Conservation (phyloP, 2,888 invertebrate species). For the Melanargia galathea region DNA sequence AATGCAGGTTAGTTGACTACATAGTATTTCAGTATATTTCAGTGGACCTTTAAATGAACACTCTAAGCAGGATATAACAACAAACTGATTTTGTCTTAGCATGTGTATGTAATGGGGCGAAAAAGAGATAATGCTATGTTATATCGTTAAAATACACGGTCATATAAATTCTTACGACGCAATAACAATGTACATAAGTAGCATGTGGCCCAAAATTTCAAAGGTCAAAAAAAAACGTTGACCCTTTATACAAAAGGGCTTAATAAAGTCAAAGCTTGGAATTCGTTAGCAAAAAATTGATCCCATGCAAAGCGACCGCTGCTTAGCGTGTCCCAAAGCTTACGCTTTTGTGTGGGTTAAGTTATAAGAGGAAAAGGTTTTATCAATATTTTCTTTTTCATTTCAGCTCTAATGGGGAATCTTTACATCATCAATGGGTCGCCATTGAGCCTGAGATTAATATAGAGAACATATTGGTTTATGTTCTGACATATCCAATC, state of each 20-base stretch:
- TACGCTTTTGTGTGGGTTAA: conserved; percentile 12
- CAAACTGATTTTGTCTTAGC: background rate
- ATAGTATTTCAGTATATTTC: too few relatives aligned
- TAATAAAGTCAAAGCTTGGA: conserved; percentile 21
- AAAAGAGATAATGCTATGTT: background rate
- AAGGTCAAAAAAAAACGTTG: conserved; percentile 18
- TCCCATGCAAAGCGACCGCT: conserved; percentile 24
- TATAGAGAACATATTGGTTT: too few relatives aligned
- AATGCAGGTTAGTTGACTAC: too few relatives aligned
- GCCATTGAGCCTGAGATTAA: background rate
- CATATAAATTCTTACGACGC: background rate
- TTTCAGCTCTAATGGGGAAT: background rate
- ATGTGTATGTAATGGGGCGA: background rate
- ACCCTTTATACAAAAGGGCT: conserved; percentile 18
- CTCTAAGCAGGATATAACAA: background rate
- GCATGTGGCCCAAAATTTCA: conserved; percentile 15
- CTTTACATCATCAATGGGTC: background rate
- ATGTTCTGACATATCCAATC: too few relatives aligned
- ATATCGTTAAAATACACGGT: conserved; percentile 11
- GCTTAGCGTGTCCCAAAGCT: conserved; percentile 16
- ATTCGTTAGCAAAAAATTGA: conserved; percentile 22
- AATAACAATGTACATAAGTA: background rate
- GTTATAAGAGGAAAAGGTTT: conserved; percentile 8
- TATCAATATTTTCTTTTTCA: background rate
- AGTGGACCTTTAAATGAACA: background rate